Percentiles rank a stretch among this genome's conserved stretches.
These are phyloP conservation scores for Ramazzottius varieornatus DNA, from an alignment of 2,888 invertebrate genomes.

Conservation along the genomic window DNA sequence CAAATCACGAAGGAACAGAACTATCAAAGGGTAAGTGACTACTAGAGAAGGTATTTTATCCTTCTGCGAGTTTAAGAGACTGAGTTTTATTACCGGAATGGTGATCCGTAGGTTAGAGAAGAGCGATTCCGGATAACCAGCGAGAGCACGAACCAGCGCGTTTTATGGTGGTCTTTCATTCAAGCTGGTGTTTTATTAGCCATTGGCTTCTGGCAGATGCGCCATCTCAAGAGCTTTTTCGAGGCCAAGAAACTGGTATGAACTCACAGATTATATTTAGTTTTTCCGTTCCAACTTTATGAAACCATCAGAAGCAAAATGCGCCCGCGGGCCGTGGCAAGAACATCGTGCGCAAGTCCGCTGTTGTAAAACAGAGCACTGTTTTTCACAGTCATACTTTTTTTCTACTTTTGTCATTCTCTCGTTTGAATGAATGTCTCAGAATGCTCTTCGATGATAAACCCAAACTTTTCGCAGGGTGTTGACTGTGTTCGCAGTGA, in stretches of 20 bases:
- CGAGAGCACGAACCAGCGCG: slow-evolving; percentile 81
- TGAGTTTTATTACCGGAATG: not conserved
- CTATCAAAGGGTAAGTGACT: slow-evolving; percentile 53
- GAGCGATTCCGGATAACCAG: slow-evolving; percentile 89
- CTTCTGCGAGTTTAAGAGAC: not conserved
- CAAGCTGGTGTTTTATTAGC: slow-evolving; percentile 64
- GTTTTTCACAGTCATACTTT: too few relatives aligned
- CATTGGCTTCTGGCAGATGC: slow-evolving; percentile 98
- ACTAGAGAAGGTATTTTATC: not conserved
- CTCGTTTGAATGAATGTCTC: too few relatives aligned
- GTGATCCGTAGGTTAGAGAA: slow-evolving; percentile 52
- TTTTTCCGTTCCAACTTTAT: too few relatives aligned
- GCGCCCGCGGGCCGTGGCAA: too few relatives aligned
- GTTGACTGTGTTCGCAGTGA: too few relatives aligned
- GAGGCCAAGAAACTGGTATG: slow-evolving; percentile 88
- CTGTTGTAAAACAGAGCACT: too few relatives aligned
- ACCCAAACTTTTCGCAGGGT: too few relatives aligned
- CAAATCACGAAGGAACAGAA: slow-evolving; percentile 99
- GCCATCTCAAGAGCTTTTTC: slow-evolving; percentile 92
- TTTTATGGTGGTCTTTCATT: slow-evolving; percentile 82
- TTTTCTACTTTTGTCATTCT: too few relatives aligned
- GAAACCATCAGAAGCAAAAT: too few relatives aligned
- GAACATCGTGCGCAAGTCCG: too few relatives aligned
- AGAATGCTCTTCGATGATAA: too few relatives aligned
- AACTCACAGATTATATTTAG: too few relatives aligned